Evolutionary conservation across 2,113 vertebrate genomes (phyloP).

Genomic region (Etia nguti): DNA sequence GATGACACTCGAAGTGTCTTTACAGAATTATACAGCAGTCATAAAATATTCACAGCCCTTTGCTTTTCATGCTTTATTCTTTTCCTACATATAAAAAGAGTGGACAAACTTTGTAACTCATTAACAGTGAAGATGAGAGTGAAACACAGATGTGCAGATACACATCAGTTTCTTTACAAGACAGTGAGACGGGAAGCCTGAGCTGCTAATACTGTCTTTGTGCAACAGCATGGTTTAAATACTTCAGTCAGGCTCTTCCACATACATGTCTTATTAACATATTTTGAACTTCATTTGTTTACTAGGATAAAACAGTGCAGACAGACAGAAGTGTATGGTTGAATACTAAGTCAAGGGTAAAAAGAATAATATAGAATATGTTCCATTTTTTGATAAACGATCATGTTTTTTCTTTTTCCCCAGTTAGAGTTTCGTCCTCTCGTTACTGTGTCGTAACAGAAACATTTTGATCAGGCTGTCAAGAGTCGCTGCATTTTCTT

Average conservation of each 20-base stretch:
- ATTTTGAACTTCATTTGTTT: not conserved
- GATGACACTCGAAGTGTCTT: not conserved
- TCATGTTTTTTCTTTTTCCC: not conserved
- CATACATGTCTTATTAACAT: not conserved
- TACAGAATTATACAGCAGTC: not conserved
- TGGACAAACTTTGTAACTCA: too few relatives aligned
- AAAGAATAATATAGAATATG: not conserved
- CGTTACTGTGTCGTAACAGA: not conserved
- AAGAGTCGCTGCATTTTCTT: not conserved
- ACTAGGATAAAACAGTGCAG: not conserved
- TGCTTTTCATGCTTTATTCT: not conserved
- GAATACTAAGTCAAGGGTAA: not conserved
- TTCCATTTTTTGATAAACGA: not conserved
- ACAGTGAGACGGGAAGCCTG: not conserved
- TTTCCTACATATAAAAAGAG: not conserved
- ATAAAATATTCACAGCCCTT: not conserved
- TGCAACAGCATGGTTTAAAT: not conserved
- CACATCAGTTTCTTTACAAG: too few relatives aligned
- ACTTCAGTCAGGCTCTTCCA: not conserved
- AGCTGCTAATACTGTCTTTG: not conserved
- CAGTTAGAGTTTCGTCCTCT: not conserved
- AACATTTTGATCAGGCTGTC: not conserved
- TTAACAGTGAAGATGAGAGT: not conserved
- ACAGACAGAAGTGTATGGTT: not conserved
- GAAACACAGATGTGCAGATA: not conserved